phyloP scores from a whole-genome alignment of 2,888 invertebrate species.

The Polydrusus cervinus region DNA sequence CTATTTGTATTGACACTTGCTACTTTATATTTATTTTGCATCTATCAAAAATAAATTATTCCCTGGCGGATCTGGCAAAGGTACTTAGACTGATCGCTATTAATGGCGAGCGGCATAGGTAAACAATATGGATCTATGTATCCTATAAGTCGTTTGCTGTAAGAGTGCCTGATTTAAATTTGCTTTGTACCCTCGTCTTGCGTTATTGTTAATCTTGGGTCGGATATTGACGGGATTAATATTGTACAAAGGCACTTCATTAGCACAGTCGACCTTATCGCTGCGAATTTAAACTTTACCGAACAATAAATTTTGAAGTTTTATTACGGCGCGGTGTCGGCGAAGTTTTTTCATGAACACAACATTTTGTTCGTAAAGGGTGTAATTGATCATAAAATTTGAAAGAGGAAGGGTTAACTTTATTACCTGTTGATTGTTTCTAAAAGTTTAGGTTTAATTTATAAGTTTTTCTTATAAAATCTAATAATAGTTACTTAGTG shows the following conservation, averaged over 20 bases:
- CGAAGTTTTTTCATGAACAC: slow-evolving; percentile 38
- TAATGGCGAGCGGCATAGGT: no score
- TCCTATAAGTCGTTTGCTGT: no score
- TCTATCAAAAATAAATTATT: no score
- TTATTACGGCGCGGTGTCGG: slow-evolving; percentile 31
- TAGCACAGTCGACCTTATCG: slow-evolving; percentile 58
- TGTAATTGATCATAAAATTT: slow-evolving; percentile 36
- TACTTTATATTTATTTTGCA: no score
- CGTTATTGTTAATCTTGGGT: slow-evolving; percentile 34
- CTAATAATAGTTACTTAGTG: no score
- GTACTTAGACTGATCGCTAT: no score
- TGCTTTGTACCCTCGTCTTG: not conserved
- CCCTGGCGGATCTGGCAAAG: no score
- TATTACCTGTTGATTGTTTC: slow-evolving; percentile 20
- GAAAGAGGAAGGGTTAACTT: slow-evolving; percentile 15
- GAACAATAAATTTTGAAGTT: slow-evolving; percentile 39
- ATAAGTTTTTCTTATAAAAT: not conserved
- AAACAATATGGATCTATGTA: no score
- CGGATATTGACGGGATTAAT: slow-evolving; percentile 59
- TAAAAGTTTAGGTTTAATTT: not conserved
- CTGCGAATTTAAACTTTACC: slow-evolving; percentile 43
- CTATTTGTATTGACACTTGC: no score
- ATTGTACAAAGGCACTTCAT: slow-evolving; percentile 60
- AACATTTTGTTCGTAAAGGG: slow-evolving; percentile 33
- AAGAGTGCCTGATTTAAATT: no score